Evolutionary conservation across 30 jellyfish, hydroid and myxozoan species (phyloP).

Genomic region (Nemopilema nomurai): DNA sequence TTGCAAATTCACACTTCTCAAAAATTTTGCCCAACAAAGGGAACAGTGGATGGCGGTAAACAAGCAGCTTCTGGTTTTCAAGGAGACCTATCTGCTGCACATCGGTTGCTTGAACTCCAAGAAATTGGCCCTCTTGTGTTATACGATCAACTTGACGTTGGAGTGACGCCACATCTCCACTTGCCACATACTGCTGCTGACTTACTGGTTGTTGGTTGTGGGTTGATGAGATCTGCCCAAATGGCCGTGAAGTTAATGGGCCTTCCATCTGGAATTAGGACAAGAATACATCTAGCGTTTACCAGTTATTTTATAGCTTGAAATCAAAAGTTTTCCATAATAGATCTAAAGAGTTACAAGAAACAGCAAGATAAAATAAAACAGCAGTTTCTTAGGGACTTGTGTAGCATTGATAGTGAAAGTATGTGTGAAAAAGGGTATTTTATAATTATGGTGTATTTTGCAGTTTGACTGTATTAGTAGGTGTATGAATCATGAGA

Average conservation of each 20-base stretch:
- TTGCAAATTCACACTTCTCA: slow-evolving; percentile 93
- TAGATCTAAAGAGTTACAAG: too few species aligned
- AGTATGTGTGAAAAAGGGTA: too few species aligned
- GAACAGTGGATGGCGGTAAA: slow-evolving; percentile 92
- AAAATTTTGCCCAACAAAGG: slow-evolving; percentile 76
- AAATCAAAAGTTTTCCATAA: too few species aligned
- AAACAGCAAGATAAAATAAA: too few species aligned
- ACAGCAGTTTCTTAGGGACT: too few species aligned
- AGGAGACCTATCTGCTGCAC: slow-evolving; percentile 62
- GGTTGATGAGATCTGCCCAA: slow-evolving; percentile 57
- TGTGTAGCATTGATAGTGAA: too few species aligned
- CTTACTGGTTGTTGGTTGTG: slow-evolving; percentile 29
- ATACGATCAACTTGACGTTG: slow-evolving; percentile 68
- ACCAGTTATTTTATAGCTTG: too few species aligned
- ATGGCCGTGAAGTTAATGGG: slow-evolving; percentile 46
- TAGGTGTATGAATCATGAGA: too few species aligned
- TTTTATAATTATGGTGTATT: too few species aligned
- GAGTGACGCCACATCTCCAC: slow-evolving; percentile 62
- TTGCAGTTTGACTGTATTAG: too few species aligned
- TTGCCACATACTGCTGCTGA: slow-evolving; percentile 45
- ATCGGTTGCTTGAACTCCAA: slow-evolving; percentile 63
- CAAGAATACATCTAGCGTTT: neutral
- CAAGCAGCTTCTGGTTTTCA: slow-evolving; percentile 80
- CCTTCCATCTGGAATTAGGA: slow-evolving; percentile 57
- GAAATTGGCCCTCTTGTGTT: slow-evolving; percentile 61